Evolutionary conservation across 2,113 vertebrate species (phyloP), one percentile per base, ranked within the genome.

Genomic region (Hippoglossus stenolepis): DNA sequence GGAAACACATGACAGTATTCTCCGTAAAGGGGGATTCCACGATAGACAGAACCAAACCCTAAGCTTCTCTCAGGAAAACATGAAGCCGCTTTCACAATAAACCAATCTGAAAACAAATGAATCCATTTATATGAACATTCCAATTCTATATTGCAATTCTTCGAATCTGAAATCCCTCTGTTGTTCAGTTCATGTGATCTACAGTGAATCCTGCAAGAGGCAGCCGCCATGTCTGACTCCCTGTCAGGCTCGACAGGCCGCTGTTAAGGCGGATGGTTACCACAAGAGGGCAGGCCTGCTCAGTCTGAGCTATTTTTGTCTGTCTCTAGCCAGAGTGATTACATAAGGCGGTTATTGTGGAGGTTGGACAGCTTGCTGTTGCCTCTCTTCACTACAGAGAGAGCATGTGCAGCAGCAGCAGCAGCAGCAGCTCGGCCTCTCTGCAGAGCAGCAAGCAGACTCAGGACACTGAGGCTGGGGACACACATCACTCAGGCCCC

Each of bases 301-400:
- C 89, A 92, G 85, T 85, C 87, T 85, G 88, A 83, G 80, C 89
- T 93, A 93, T 92, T 93, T 92, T 86, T 76, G 91, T 91, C 84
- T 79, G 83, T 90, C 87, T 90, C 90, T 87, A 88, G 75, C 83
- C 85, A 90, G 87, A 87, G 89, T 82, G 88, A 92, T 94, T 93
- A 89, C 87, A 93, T 93, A 86, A 90, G 65, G 65, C 45, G n/a
- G 83, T 84, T 87, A 84, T 83, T 89, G 89, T 91, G 90, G 89
- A 91, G 90, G 90, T 90, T 90, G 80, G 85, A 62, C 74, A 59
- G 72, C 85, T 87, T 85, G 80, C 85, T 85, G 89, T 77, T 84
- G 87, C 87, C 47, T 86, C 78, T 86, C 85, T 87, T 89, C 83
- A 84, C 85, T 79, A 85, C 78, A 59, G 80, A 87, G 79, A 79